Evolutionary conservation across 2,797 vertebrate genomes (phyloP).

Genomic region (Gobio occitaniae): DNA sequence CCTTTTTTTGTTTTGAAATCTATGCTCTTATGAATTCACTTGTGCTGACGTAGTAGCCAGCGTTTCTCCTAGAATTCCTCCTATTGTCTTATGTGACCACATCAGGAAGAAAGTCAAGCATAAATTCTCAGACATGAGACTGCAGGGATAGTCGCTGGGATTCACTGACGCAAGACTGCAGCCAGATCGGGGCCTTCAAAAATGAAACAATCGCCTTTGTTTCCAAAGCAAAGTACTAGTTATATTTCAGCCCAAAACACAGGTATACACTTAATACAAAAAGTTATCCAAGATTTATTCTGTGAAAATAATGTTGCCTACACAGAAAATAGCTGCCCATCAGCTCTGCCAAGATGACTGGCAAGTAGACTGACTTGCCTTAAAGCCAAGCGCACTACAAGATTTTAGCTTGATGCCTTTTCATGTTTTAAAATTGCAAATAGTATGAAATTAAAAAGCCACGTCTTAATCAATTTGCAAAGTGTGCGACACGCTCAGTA

Average conservation of each 20-base stretch:
- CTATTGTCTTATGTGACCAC: constrained; percentile 40
- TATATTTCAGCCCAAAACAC: background rate
- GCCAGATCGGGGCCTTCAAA: background rate
- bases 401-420: background rate
- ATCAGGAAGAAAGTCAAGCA: constrained; percentile 27
- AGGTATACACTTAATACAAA: no score
- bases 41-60: constrained; percentile 32
- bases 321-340: background rate
- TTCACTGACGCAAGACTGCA: constrained; percentile 30
- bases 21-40: constrained; percentile 38
- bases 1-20: constrained; percentile 51
- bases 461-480: no score
- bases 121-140: constrained; percentile 27
- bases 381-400: background rate
- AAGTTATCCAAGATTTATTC: background rate
- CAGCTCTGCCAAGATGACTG: no score
- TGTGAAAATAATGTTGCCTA: background rate
- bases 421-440: no score
- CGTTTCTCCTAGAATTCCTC: constrained; percentile 36
- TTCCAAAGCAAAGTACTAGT: constrained; percentile 4
- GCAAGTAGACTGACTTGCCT: background rate
- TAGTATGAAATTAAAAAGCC: no score
- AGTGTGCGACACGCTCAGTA: no score
- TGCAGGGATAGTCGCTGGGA: constrained; percentile 2
- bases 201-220: background rate